A percentile compares a stretch with the other conserved stretches of the same genome.
Evolutionary conservation across 2,113 vertebrate species (phyloP).

Genomic region (Pavo muticus): DNA sequence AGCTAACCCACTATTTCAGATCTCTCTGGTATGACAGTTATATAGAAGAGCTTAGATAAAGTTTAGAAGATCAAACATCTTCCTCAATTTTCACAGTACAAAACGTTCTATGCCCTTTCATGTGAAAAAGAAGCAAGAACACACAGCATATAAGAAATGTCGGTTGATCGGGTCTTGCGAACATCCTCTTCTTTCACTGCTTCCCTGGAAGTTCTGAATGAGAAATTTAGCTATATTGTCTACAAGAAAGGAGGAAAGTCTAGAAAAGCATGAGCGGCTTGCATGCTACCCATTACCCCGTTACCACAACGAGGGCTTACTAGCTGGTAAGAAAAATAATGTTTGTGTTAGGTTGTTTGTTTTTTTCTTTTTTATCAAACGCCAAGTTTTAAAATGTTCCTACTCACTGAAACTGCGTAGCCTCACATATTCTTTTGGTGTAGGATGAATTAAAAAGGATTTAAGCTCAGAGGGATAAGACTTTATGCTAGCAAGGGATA

Average conservation of each 20-base stretch:
- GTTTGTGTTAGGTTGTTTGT: background rate
- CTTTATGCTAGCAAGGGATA: background rate
- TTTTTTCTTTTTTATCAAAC: background rate
- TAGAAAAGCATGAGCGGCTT: slow-evolving; percentile 11
- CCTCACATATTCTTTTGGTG: background rate
- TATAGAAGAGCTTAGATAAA: background rate
- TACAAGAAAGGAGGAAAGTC: background rate
- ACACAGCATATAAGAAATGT: slow-evolving; percentile 33
- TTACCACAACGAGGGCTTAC: slow-evolving; percentile 2
- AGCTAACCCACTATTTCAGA: background rate
- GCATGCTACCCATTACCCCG: background rate
- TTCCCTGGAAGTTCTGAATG: slow-evolving; percentile 30
- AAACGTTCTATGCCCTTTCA: slow-evolving; percentile 46
- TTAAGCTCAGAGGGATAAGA: slow-evolving; percentile 19
- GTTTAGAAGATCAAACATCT: slow-evolving; percentile 28
- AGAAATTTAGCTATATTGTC: background rate
- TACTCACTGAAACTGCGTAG: background rate
- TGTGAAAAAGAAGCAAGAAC: background rate
- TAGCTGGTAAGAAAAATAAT: background rate
- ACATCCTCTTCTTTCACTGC: background rate
- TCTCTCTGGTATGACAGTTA: background rate
- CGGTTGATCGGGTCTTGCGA: background rate
- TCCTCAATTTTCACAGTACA: slow-evolving; percentile 3
- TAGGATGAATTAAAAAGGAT: background rate
- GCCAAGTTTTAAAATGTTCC: background rate